phyloP scores from a whole-genome alignment of 2,113 vertebrate species.

The Sceloporus tristichus region DNA sequence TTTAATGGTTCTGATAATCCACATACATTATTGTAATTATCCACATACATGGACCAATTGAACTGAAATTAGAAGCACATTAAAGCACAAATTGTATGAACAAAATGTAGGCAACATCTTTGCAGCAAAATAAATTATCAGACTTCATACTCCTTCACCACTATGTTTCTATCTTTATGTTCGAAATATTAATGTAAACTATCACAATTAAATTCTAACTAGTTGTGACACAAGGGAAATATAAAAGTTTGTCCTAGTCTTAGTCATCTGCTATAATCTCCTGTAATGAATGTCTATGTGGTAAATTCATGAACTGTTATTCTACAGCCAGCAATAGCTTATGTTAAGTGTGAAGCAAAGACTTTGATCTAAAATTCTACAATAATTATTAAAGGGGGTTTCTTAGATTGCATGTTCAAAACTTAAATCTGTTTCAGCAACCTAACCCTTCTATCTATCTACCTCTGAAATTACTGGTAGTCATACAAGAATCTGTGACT shows the following conservation, averaged over 20 bases:
- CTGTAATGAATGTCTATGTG: constrained; percentile 23
- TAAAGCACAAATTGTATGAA: constrained; percentile 5
- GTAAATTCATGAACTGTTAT: background rate
- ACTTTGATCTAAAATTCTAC: background rate
- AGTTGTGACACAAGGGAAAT: constrained; percentile 25
- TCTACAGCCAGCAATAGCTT: background rate
- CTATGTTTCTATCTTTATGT: background rate
- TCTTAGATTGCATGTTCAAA: background rate
- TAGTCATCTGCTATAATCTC: constrained; percentile 22
- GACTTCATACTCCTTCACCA: background rate
- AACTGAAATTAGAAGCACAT: background rate
- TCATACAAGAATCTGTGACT: background rate
- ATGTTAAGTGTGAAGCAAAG: background rate
- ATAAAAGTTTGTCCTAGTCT: background rate
- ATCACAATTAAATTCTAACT: constrained; percentile 48
- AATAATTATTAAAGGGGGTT: background rate
- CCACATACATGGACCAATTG: background rate
- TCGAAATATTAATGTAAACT: constrained; percentile 35
- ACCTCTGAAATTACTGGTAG: background rate
- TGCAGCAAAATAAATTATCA: background rate
- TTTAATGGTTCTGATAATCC: background rate
- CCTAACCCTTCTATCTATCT: background rate
- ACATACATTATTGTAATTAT: background rate
- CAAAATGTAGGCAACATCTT: background rate
- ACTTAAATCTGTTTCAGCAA: background rate